Evolutionary conservation across 2,888 invertebrate genomes (phyloP).

Genomic region (Nineta flava): DNA sequence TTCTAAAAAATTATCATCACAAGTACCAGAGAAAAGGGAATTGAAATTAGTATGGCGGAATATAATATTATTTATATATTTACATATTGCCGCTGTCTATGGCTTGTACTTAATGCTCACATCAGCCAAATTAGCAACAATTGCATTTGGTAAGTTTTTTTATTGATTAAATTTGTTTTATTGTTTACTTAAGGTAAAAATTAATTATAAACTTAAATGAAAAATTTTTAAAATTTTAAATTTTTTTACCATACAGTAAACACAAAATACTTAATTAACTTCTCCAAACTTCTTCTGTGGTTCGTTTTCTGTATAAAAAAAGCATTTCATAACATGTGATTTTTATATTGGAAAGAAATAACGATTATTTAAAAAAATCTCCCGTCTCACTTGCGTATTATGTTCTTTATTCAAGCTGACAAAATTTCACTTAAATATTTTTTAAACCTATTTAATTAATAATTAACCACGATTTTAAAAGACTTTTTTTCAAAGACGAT

Average conservation of each 20-base stretch:
- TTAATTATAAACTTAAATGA: not conserved
- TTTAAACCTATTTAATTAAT: too few relatives aligned
- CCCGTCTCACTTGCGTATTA: too few relatives aligned
- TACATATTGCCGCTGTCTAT: constrained; percentile 61
- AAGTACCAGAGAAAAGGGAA: constrained; percentile 28
- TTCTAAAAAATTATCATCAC: not conserved
- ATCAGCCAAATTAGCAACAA: constrained; percentile 57
- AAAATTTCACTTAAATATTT: too few relatives aligned
- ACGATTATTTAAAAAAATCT: too few relatives aligned
- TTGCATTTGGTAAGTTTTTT: constrained; percentile 51
- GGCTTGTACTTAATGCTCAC: constrained; percentile 57
- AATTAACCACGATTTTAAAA: too few relatives aligned
- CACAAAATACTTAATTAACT: constrained; percentile 1
- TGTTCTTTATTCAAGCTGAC: too few relatives aligned
- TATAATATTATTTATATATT: constrained; percentile 57
- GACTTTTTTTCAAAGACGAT: too few relatives aligned
- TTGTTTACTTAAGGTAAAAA: not conserved
- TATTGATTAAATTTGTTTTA: not conserved
- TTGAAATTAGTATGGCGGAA: constrained; percentile 66
- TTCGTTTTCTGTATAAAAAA: too few relatives aligned
- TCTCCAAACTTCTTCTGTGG: too few relatives aligned
- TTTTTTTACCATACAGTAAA: not conserved
- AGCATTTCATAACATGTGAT: too few relatives aligned
- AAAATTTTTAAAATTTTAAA: not conserved
- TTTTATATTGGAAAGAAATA: too few relatives aligned